Percentiles rank a stretch among this genome's conserved stretches.
phyloP scores from a whole-genome alignment of 2,113 vertebrate species.

The Rhegmatorhina hoffmannsi region DNA sequence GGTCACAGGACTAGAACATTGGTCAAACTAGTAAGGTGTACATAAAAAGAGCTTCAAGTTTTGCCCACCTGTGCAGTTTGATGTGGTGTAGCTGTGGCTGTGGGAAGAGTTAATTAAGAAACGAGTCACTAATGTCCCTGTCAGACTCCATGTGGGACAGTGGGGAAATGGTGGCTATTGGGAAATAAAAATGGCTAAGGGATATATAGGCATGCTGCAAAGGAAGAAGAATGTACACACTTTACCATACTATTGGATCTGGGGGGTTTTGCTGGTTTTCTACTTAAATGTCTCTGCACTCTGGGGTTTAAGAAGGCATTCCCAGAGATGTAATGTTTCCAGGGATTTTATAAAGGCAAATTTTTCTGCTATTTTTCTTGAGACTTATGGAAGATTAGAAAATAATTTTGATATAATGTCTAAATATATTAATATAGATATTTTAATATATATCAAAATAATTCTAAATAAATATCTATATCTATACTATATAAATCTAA shows the following conservation, averaged over 20 bases:
- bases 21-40: background rate
- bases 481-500: too few relatives aligned
- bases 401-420: background rate
- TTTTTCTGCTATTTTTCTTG: background rate
- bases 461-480: background rate
- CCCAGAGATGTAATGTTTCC: background rate
- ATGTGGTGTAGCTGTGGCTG: background rate
- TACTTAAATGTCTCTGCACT: background rate
- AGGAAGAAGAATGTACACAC: background rate
- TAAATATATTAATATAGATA: background rate
- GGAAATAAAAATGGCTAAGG: background rate
- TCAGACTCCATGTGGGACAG: background rate
- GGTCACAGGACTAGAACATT: background rate
- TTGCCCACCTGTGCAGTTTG: background rate
- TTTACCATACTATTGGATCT: background rate
- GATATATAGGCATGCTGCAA: background rate
- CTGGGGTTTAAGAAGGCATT: background rate
- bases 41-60: background rate
- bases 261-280: background rate
- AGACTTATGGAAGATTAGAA: background rate
- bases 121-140: rapidly evolving
- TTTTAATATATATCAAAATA: background rate
- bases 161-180: background rate
- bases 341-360: background rate
- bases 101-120: background rate